These are phyloP conservation scores for Neria commutata DNA, from an alignment of 2,888 invertebrate genomes.

Conservation along the genomic window DNA sequence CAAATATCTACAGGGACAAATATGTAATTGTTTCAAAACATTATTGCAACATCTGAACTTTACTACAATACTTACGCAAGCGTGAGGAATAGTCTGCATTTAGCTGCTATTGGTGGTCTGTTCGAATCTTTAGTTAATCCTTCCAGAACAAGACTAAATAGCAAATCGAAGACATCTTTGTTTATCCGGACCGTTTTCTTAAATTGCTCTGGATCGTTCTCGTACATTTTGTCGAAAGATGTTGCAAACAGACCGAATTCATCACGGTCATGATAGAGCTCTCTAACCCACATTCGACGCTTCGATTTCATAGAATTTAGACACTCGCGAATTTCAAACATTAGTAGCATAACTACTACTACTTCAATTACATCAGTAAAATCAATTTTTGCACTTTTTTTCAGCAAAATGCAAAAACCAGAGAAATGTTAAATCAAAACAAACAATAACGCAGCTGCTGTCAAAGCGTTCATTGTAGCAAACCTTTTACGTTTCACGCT, in stretches of 20 bases:
- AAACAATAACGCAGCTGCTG: too few species aligned
- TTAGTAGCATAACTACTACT: too few species aligned
- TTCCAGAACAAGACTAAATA: background rate
- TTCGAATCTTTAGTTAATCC: slow-evolving; percentile 6
- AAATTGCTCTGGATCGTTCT: slow-evolving; percentile 8
- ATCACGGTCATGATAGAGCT: slow-evolving; percentile 7
- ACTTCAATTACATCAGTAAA: too few species aligned
- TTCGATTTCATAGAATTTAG: too few species aligned
- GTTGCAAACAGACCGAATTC: slow-evolving; percentile 2
- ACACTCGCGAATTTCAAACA: too few species aligned
- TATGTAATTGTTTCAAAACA: background rate
- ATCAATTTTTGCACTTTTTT: too few species aligned
- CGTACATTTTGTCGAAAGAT: too few species aligned
- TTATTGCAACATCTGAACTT: slow-evolving; percentile 4
- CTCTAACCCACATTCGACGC: slow-evolving; percentile 9
- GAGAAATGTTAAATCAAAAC: too few species aligned
- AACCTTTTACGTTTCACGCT: too few species aligned
- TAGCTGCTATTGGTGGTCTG: slow-evolving; percentile 11
- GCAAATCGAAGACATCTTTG: slow-evolving; percentile 2
- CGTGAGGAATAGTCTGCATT: slow-evolving; percentile 6
- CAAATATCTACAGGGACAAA: slow-evolving; percentile 10
- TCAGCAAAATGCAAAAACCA: too few species aligned
- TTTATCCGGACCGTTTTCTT: slow-evolving; percentile 7
- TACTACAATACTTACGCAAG: background rate
- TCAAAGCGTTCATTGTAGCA: too few species aligned